A percentile compares a stretch with the other conserved stretches of the same genome.
phyloP scores from a whole-genome alignment of 2,888 invertebrate genomes.

The Blomia tropicalis region DNA sequence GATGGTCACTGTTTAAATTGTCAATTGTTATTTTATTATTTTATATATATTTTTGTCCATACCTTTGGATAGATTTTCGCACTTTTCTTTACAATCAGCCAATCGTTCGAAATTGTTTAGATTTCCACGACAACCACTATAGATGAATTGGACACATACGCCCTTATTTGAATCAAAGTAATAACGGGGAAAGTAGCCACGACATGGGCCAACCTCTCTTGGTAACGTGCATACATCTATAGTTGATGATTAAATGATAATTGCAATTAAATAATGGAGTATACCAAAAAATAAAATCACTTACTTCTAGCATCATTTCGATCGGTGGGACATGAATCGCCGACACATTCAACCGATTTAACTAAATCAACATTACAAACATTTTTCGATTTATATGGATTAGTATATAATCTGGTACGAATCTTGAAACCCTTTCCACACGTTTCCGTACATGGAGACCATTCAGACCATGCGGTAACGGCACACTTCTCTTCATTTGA shows the following conservation, averaged over 20 bases:
- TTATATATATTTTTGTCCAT: not conserved
- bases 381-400: constrained; percentile 52
- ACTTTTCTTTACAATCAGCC: constrained; percentile 48
- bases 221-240: constrained; percentile 66
- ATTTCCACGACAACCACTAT: constrained; percentile 75
- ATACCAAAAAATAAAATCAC: constrained; percentile 3
- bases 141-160: constrained; percentile 63
- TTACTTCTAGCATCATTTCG: constrained; percentile 56
- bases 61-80: constrained; percentile 30
- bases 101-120: constrained; percentile 65
- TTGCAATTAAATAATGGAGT: not conserved
- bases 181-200: constrained; percentile 71
- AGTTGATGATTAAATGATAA: not conserved
- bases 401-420: constrained; percentile 53
- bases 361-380: constrained; percentile 56
- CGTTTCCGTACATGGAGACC: constrained; percentile 60
- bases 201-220: constrained; percentile 65
- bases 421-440: constrained; percentile 58
- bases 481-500: constrained; percentile 43
- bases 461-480: constrained; percentile 56
- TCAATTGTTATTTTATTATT: not conserved
- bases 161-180: constrained; percentile 55
- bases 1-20: constrained; percentile 26
- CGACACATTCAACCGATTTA: constrained; percentile 55
- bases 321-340: constrained; percentile 35